Conservation (phyloP, 1,140 invertebrate species). For the Hestina assimilis region DNA sequence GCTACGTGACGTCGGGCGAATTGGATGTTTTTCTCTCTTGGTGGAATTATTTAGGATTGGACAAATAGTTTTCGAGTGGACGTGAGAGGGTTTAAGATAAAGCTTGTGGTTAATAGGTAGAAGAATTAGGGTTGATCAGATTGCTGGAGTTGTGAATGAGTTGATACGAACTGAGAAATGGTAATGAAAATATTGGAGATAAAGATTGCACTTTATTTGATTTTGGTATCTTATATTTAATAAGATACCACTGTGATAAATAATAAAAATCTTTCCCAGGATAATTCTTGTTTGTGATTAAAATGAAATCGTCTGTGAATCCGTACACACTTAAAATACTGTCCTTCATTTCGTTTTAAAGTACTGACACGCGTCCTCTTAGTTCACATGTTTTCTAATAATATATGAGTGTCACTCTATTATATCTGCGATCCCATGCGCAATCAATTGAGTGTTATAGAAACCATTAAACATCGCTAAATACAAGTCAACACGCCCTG, state of each 20-base stretch:
- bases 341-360: conserved; percentile 41
- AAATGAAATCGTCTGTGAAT: conserved; percentile 35
- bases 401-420: conserved; percentile 41
- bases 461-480: conserved; percentile 67
- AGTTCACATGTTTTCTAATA: conserved; percentile 52
- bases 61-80: conserved; percentile 59
- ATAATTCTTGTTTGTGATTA: neutral
- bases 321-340: conserved; percentile 33
- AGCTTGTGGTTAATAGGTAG: conserved; percentile 41
- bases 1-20: conserved; percentile 47
- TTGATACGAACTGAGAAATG: neutral
- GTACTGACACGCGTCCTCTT: conserved; percentile 41
- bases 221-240: neutral
- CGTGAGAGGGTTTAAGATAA: conserved; percentile 52
- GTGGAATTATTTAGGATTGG: conserved; percentile 47
- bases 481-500: conserved; percentile 60
- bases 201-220: neutral
- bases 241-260: neutral
- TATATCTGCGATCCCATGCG: conserved; percentile 49
- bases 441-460: conserved; percentile 69
- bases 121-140: conserved; percentile 33
- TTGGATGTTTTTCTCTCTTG: conserved; percentile 45
- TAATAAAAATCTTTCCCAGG: neutral
- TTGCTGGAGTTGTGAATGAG: conserved; percentile 10
- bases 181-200: conserved; percentile 9